Evolutionary conservation across 92 coral and sea anemone species (phyloP).

Genomic region (Palythoa grandis): DNA sequence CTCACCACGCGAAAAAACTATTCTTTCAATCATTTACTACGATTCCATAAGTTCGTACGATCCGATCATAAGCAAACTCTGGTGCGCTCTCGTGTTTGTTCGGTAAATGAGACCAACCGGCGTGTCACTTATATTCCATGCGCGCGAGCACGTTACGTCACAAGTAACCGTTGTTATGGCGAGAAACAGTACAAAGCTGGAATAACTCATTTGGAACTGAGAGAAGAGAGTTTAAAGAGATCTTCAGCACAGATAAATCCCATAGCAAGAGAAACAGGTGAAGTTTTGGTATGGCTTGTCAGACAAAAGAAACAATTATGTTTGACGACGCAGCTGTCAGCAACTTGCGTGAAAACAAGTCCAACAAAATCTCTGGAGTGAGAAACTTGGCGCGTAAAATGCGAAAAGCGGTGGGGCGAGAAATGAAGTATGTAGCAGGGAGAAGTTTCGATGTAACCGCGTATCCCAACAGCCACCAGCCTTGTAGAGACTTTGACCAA

Average conservation of each 20-base stretch:
- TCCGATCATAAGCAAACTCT: background rate
- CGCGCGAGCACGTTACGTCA: conserved; percentile 29
- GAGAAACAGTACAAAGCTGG: background rate
- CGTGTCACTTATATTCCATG: background rate
- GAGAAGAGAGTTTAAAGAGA: background rate
- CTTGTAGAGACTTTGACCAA: background rate
- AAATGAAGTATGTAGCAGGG: conserved; percentile 16
- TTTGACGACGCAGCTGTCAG: conserved; percentile 3
- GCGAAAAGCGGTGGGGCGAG: conserved; percentile 9
- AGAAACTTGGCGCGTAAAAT: conserved; percentile 10
- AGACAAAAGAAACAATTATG: background rate
- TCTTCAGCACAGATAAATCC: background rate
- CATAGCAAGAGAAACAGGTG: background rate
- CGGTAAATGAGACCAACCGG: background rate
- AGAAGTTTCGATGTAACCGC: background rate
- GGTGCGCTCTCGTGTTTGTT: background rate
- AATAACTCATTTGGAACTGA: background rate
- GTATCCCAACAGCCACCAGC: background rate
- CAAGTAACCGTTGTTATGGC: conserved; percentile 27
- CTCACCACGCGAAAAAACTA: background rate
- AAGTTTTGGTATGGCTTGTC: background rate
- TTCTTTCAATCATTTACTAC: too few relatives aligned
- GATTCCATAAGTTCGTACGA: too few relatives aligned
- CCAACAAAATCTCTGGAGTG: conserved; percentile 9
- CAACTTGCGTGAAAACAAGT: background rate